Base-by-base conservation (phyloP, 2,888 invertebrate species). In the Diarsia mendica region DNA sequence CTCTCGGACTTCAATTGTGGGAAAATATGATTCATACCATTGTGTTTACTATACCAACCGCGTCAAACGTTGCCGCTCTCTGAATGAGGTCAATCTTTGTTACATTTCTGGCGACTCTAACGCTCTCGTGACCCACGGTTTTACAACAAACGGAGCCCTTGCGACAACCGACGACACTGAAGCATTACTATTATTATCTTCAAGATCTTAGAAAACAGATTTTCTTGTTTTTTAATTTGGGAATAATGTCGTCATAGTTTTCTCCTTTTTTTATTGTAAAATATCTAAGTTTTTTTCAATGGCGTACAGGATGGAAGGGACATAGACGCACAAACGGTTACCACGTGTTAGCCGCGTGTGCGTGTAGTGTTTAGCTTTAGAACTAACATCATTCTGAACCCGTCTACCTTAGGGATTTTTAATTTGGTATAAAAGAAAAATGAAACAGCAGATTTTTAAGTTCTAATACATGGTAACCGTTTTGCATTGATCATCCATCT, bases 21-120 rank as follows among this genome's bases (percentile, higher is more conserved):
- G 92, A 94, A 92, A 91, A 92, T 90, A 91, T 94, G 94, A 95
- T 89, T 94, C 94, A 94, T 88, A 75, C 88, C 87, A 93, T 94
- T 94, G 93, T 94, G 88, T 90, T 92, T 90, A 89, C 86, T 89
- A 90, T 87, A 85, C 88, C 85, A 89, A 91, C 90, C 91, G 90
- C 90, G 87, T 91, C 93, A 92, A 91, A 92, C 88, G 90, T 83
- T 85, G 85, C 91, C 91, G 92, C 89, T 88, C 86, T 87, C 90
- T 90, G 86, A 92, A 92, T 93, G 94, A 92, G 93, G 94, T 91
- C 91, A 93, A 92, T 91, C 91, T 91, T 92, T 89, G 90, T 92
- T 91, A 91, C 89, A 89, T 90, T 92, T 92, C 89, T 90, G 90
- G 86, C 85, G 87, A 88, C 82, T 89, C 87, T 86, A 80, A 80